Evolutionary conservation across 2,113 vertebrate species (phyloP).

Genomic region (Actenoides hombroni): DNA sequence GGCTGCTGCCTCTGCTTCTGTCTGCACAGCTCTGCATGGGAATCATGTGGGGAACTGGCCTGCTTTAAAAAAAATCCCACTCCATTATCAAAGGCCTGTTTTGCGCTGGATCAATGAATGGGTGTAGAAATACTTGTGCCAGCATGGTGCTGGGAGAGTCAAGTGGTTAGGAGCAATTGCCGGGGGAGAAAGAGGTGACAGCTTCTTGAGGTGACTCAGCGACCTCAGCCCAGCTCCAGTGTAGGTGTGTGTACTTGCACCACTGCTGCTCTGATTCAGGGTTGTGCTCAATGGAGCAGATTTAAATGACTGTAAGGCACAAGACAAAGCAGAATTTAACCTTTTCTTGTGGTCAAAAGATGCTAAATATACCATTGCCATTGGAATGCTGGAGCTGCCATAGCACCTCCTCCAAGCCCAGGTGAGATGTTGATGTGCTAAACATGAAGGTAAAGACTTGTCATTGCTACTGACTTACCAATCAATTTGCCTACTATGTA

Average conservation of each 20-base stretch:
- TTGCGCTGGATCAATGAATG: not conserved
- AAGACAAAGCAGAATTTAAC: not conserved
- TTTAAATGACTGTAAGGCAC: not conserved
- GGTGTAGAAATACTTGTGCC: not conserved
- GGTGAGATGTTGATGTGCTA: not conserved
- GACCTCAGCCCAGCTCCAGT: not conserved
- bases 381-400: not conserved
- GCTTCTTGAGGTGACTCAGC: not conserved
- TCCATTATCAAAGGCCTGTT: not conserved
- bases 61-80: not conserved
- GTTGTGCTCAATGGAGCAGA: not conserved
- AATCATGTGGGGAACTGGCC: not conserved
- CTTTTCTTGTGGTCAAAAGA: not conserved
- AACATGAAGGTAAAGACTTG: not conserved
- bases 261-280: not conserved
- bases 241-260: not conserved
- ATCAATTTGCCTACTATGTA: not conserved
- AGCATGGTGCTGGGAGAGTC: not conserved
- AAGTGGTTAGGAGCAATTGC: rapidly evolving
- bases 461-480: not conserved
- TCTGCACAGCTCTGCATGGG: not conserved
- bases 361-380: rapidly evolving
- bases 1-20: not conserved
- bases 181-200: not conserved
- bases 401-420: not conserved